Percentiles rank a stretch among this genome's conserved stretches.
phyloP scores from a whole-genome alignment of 2,888 invertebrate species.

The Deroplatys truncata region DNA sequence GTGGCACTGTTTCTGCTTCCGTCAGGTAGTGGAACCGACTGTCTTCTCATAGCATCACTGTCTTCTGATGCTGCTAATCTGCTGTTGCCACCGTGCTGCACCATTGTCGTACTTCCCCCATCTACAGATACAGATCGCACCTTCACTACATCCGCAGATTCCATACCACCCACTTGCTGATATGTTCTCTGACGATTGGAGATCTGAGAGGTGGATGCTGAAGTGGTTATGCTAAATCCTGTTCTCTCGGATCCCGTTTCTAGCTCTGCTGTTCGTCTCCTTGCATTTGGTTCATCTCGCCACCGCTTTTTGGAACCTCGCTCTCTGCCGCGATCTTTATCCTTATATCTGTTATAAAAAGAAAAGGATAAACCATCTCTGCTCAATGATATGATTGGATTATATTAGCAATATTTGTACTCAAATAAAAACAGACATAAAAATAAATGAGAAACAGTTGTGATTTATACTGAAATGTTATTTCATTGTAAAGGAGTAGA shows the following conservation, averaged over 20 bases:
- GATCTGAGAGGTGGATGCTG: background rate
- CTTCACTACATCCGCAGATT: background rate
- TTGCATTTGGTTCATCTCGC: constrained; percentile 43
- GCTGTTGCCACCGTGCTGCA: constrained; percentile 45
- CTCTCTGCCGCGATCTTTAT: constrained; percentile 42
- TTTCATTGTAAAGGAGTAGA: no score
- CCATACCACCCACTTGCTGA: background rate
- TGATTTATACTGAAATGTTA: no score
- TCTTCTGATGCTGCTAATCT: constrained; percentile 41
- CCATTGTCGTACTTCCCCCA: constrained; percentile 26
- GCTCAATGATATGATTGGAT: no score
- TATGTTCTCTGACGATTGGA: background rate
- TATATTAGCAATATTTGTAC: no score
- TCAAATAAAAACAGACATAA: no score
- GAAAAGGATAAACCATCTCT: constrained; percentile 21
- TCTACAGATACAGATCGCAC: constrained; percentile 17
- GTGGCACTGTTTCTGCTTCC: constrained; percentile 42
- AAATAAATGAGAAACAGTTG: no score
- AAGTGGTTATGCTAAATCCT: background rate
- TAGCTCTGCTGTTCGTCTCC: constrained; percentile 29
- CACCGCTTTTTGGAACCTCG: constrained; percentile 48
- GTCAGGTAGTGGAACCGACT: constrained; percentile 54
- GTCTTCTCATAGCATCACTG: constrained; percentile 49
- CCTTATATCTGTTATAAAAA: constrained; percentile 40
- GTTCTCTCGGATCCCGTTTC: constrained; percentile 5